Evolutionary conservation across 2,797 vertebrate species (phyloP).

Genomic region (Podargus strigoides): DNA sequence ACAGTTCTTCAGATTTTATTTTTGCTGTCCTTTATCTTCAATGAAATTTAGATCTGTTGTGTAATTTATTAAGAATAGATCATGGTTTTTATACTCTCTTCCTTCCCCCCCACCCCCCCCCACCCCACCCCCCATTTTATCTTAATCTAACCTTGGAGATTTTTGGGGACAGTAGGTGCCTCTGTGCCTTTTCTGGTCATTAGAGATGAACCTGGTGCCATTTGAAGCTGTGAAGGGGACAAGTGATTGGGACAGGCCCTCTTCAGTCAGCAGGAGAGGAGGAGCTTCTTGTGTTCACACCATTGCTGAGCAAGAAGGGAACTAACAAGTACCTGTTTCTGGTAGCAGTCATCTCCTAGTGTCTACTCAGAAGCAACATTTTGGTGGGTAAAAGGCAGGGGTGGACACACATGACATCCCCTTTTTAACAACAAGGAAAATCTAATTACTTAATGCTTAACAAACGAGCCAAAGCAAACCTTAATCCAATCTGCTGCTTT

Average conservation of each 20-base stretch:
- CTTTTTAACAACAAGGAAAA: background rate
- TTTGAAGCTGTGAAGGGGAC: background rate
- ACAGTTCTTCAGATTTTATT: background rate
- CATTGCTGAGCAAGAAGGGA: background rate
- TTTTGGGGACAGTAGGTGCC: background rate
- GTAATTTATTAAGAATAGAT: background rate
- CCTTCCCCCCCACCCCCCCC: too few species aligned
- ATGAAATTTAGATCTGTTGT: background rate
- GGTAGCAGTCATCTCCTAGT: background rate
- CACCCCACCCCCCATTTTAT: too few species aligned
- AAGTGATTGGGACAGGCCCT: background rate
- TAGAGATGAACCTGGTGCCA: background rate
- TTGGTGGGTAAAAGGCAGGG: background rate
- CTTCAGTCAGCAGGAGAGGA: background rate
- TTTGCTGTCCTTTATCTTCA: background rate
- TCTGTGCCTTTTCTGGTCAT: background rate
- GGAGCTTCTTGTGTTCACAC: background rate
- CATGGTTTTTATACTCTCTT: too few species aligned
- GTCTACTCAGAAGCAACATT: background rate
- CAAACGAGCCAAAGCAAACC: background rate
- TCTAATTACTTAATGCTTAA: slow-evolving; percentile 7
- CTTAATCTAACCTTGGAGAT: too few species aligned
- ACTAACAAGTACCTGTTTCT: background rate
- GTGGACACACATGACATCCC: background rate
- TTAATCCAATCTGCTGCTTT: slow-evolving; percentile 17